Percentiles rank a stretch among this genome's conserved stretches.
phyloP scores from a whole-genome alignment of 1,140 invertebrate species.

The Aphelenchoides avenae region DNA sequence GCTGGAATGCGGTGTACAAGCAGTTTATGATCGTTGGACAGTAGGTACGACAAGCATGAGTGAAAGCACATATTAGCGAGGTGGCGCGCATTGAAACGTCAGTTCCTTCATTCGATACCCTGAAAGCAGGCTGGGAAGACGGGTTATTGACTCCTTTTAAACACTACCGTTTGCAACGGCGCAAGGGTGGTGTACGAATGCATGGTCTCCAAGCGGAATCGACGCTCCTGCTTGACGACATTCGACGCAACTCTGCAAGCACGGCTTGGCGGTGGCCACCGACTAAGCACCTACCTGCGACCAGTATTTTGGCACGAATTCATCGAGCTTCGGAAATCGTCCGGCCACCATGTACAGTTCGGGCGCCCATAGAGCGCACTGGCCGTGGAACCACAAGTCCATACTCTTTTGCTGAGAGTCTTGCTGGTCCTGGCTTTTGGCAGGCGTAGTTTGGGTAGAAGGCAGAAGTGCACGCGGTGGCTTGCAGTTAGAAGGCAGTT shows the following conservation, averaged over 20 bases:
- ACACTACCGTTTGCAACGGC: constrained; percentile 6
- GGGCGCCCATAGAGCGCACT: constrained; percentile 10
- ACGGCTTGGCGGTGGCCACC: background rate
- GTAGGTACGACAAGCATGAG: too few relatives aligned
- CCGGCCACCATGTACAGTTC: constrained; percentile 7
- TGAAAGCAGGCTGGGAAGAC: background rate
- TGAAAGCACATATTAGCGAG: too few relatives aligned
- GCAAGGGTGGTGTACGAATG: constrained; percentile 17
- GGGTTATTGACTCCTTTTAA: background rate
- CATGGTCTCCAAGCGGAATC: constrained; percentile 10
- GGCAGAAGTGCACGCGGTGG: background rate
- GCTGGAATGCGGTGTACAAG: too few relatives aligned
- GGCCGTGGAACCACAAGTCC: constrained; percentile 14
- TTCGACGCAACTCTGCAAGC: constrained; percentile 13
- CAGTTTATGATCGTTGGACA: too few relatives aligned
- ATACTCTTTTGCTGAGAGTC: background rate
- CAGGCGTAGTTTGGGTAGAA: constrained; percentile 8
- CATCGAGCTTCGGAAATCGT: constrained; percentile 10
- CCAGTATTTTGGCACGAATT: constrained; percentile 3
- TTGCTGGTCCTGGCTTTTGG: background rate
- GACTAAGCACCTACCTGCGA: constrained; percentile 9
- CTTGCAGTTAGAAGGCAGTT: too few relatives aligned
- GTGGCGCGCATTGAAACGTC: background rate
- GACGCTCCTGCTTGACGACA: constrained; percentile 12
- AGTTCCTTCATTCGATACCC: background rate